phyloP scores from a whole-genome alignment of 2,888 invertebrate genomes.

The Lamellibrachia columna region DNA sequence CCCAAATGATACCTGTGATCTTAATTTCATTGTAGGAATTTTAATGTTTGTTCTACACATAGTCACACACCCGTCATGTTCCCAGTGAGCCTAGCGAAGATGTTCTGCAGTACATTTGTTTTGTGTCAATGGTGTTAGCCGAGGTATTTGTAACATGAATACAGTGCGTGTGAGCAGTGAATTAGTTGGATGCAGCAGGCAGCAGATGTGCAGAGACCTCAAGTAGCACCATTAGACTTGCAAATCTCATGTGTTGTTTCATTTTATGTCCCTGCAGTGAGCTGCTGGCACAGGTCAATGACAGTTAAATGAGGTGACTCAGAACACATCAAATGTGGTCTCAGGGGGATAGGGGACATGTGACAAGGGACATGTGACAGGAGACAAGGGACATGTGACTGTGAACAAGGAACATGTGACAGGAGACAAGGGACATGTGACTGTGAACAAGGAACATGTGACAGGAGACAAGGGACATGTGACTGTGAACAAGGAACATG shows the following conservation, averaged over 20 bases:
- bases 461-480: background rate
- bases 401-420: background rate
- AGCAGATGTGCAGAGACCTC: background rate
- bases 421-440: background rate
- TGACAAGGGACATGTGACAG: background rate
- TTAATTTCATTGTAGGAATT: no score
- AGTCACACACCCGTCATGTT: background rate
- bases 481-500: background rate
- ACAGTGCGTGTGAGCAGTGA: background rate
- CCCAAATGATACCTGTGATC: no score
- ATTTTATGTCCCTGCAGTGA: background rate
- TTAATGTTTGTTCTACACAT: no score
- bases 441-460: background rate
- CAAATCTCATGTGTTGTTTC: constrained; percentile 16
- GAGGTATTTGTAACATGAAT: background rate
- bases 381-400: background rate
- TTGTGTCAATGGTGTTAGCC: background rate
- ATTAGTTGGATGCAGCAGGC: background rate
- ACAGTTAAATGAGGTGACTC: background rate
- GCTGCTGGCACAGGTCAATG: background rate
- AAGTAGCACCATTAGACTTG: constrained; percentile 10
- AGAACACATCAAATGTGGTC: background rate
- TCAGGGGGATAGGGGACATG: background rate
- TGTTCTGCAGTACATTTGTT: background rate
- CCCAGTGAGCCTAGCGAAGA: background rate